phyloP scores from a whole-genome alignment of 2,888 invertebrate species.

The Seira sanloemensis region DNA sequence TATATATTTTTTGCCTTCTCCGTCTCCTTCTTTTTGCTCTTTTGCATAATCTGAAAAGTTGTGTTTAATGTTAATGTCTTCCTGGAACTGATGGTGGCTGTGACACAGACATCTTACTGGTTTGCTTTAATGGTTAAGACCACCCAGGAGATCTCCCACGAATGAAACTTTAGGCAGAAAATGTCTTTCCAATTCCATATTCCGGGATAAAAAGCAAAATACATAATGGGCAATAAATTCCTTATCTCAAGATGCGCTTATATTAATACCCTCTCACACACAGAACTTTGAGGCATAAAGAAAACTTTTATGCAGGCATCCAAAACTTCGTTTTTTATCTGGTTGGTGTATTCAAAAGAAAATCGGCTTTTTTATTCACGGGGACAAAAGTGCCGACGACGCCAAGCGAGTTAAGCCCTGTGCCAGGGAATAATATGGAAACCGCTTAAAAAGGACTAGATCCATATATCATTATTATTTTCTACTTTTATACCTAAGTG shows the following conservation, averaged over 20 bases:
- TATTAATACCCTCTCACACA: not conserved
- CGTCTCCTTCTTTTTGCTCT: not conserved
- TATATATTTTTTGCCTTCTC: conserved; percentile 13
- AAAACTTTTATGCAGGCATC: not conserved
- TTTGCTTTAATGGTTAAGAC: not conserved
- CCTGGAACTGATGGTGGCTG: conserved; percentile 31
- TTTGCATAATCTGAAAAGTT: conserved; percentile 20
- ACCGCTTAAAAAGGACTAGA: not conserved
- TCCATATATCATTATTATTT: conserved; percentile 20
- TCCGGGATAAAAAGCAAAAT: conserved; percentile 19
- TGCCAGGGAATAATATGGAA: not conserved
- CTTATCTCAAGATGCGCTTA: conserved; percentile 12
- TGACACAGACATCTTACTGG: not conserved
- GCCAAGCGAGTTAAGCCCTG: not conserved
- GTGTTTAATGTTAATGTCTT: conserved; percentile 33
- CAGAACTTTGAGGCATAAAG: not conserved
- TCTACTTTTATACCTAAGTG: conserved; percentile 17
- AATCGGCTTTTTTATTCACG: not conserved
- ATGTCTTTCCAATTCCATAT: conserved; percentile 1
- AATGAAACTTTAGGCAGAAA: not conserved
- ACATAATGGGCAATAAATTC: conserved; percentile 20
- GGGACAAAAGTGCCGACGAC: no score
- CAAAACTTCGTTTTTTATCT: no score
- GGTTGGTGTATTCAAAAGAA: not conserved
- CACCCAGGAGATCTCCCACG: conserved; percentile 1